These are phyloP conservation scores for Helogale parvula DNA, from an alignment of 2,113 vertebrate genomes.

Conservation along the genomic window DNA sequence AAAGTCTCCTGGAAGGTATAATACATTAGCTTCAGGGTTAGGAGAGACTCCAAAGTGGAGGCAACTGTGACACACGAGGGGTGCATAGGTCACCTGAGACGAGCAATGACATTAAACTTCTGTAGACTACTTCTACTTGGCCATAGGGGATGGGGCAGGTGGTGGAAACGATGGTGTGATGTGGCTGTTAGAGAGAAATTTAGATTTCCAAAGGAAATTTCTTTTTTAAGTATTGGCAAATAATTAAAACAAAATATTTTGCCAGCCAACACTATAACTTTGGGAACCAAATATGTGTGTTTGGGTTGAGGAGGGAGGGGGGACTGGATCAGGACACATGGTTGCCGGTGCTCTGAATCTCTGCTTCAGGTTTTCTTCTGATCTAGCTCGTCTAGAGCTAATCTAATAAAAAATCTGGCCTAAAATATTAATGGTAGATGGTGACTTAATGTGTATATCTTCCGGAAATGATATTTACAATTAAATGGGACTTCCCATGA, in stretches of 20 bases:
- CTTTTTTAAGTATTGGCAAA: neutral
- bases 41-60: neutral
- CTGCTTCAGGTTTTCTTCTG: neutral
- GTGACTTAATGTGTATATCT: neutral
- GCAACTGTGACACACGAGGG: neutral
- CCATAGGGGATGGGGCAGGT: neutral
- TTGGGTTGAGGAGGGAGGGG: too few relatives aligned
- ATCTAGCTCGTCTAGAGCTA: neutral
- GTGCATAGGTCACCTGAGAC: neutral
- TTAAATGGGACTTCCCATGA: neutral
- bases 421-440: neutral
- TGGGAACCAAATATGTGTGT: neutral
- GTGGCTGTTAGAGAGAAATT: neutral
- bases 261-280: neutral
- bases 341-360: neutral
- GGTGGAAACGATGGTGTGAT: neutral
- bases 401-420: neutral
- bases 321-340: neutral
- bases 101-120: neutral
- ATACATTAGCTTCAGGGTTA: neutral
- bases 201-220: neutral
- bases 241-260: constrained; percentile 13
- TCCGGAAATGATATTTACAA: neutral
- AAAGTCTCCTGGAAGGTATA: neutral
- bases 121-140: neutral